A percentile compares a stretch with the other conserved stretches of the same genome.
These are phyloP conservation scores for Phalacrocorax brasilianus DNA, from an alignment of 2,113 vertebrate genomes.

Conservation along the genomic window DNA sequence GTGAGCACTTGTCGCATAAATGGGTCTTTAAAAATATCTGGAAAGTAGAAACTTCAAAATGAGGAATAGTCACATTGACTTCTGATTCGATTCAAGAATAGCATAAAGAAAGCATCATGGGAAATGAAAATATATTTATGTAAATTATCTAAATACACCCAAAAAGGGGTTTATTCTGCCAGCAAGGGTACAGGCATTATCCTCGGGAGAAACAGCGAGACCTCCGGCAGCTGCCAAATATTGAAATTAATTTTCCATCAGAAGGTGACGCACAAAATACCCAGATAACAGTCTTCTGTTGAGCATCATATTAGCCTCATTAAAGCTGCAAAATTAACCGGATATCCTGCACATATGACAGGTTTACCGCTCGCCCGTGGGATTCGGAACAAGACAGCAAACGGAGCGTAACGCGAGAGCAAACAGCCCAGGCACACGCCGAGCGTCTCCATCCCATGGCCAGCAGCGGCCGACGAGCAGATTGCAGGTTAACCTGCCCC, in stretches of 20 bases:
- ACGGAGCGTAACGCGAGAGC: not conserved
- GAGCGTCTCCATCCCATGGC: not conserved
- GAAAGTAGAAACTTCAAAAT: not conserved
- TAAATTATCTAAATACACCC: not conserved
- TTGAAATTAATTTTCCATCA: not conserved
- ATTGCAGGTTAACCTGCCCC: not conserved
- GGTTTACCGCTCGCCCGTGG: not conserved
- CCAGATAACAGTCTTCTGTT: not conserved
- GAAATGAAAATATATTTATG: not conserved
- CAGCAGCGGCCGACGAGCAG: not conserved
- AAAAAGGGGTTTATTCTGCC: not conserved
- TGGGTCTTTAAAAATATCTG: not conserved
- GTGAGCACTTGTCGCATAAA: not conserved
- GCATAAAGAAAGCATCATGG: not conserved
- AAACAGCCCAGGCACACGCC: fast-evolving
- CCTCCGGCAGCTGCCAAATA: not conserved
- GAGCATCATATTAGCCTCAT: not conserved
- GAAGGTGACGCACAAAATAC: not conserved
- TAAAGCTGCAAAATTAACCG: not conserved
- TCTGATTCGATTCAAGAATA: not conserved
- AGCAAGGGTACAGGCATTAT: too few relatives aligned
- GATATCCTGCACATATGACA: not conserved
- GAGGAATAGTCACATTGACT: not conserved
- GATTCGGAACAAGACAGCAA: not conserved
- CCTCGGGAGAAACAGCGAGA: not conserved